These are phyloP conservation scores for Clupea harengus DNA, from an alignment of 2,113 vertebrate species.

Conservation along the genomic window DNA sequence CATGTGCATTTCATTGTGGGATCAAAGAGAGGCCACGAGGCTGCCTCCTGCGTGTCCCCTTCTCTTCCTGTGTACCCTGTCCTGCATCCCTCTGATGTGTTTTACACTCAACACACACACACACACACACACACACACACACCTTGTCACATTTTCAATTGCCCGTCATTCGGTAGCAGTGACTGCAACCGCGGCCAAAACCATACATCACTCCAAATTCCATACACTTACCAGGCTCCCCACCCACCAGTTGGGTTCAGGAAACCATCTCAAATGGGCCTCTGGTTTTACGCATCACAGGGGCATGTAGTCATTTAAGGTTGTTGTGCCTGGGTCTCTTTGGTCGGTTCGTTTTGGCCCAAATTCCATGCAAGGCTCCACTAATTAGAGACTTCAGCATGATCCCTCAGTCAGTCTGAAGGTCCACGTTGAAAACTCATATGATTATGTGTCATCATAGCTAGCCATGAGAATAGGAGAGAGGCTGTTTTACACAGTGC, in stretches of 20 bases:
- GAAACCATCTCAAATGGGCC: neutral
- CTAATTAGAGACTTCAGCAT: conserved; percentile 21
- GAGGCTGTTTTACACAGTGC: neutral
- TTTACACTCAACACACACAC: conserved; percentile 22
- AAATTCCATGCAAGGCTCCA: neutral
- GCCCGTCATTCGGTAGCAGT: neutral
- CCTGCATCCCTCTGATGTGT: conserved; percentile 32
- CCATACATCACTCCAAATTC: neutral
- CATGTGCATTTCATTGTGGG: conserved; percentile 65
- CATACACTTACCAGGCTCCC: neutral
- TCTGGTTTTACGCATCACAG: conserved; percentile 15
- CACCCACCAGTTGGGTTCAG: neutral
- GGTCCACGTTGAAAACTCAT: neutral
- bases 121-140: conserved; percentile 19
- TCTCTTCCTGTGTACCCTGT: conserved; percentile 37
- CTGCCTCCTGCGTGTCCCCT: conserved; percentile 22
- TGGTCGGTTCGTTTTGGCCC: neutral
- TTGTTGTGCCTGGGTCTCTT: neutral
- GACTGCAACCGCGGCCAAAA: neutral
- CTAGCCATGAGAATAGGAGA: neutral
- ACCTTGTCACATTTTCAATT: conserved; percentile 19
- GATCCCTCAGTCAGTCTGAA: neutral
- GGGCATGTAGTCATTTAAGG: neutral
- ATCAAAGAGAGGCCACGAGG: conserved; percentile 60
- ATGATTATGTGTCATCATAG: neutral